These are phyloP conservation scores for Drosophila pruinosa DNA, from an alignment of 1,140 invertebrate genomes.

Conservation along the genomic window DNA sequence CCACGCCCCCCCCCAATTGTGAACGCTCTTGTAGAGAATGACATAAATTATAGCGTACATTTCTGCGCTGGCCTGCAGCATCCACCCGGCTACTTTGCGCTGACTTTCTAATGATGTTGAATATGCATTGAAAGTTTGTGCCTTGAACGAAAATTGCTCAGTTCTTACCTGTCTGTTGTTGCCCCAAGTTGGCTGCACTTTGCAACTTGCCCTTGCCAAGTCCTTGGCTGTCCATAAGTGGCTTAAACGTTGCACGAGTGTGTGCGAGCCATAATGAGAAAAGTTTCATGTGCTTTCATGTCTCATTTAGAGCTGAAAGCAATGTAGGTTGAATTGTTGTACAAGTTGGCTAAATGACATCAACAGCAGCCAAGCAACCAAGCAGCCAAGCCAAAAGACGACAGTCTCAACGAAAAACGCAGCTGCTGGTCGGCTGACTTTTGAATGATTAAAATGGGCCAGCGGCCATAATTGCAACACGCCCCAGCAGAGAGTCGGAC, in stretches of 20 bases:
- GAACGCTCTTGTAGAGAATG: slow-evolving; percentile 19
- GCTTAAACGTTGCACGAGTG: slow-evolving; percentile 26
- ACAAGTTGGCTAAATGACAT: slow-evolving; percentile 48
- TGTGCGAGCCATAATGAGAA: slow-evolving; percentile 62
- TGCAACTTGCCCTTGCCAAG: slow-evolving; percentile 19
- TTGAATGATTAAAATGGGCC: slow-evolving; percentile 66
- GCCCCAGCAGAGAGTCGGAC: neutral
- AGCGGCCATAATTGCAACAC: slow-evolving; percentile 32
- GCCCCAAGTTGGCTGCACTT: slow-evolving; percentile 8
- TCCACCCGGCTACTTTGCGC: slow-evolving; percentile 59
- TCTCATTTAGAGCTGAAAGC: slow-evolving; percentile 67
- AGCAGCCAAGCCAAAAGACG: neutral
- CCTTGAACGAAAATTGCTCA: slow-evolving; percentile 56
- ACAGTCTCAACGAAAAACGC: slow-evolving; percentile 25
- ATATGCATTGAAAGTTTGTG: slow-evolving; percentile 75
- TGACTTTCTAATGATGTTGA: slow-evolving; percentile 80
- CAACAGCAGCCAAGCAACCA: neutral
- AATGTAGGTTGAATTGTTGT: slow-evolving; percentile 47
- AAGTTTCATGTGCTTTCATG: slow-evolving; percentile 71
- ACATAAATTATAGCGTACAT: slow-evolving; percentile 61
- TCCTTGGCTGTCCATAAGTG: slow-evolving; percentile 43
- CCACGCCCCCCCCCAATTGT: too few species aligned
- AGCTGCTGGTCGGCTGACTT: slow-evolving; percentile 48
- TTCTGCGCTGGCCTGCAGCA: slow-evolving; percentile 38
- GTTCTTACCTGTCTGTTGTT: slow-evolving; percentile 24